A percentile compares a stretch with the other conserved stretches of the same genome.
phyloP scores from a whole-genome alignment of 2,797 vertebrate genomes.

The Halcyon leucocephala region DNA sequence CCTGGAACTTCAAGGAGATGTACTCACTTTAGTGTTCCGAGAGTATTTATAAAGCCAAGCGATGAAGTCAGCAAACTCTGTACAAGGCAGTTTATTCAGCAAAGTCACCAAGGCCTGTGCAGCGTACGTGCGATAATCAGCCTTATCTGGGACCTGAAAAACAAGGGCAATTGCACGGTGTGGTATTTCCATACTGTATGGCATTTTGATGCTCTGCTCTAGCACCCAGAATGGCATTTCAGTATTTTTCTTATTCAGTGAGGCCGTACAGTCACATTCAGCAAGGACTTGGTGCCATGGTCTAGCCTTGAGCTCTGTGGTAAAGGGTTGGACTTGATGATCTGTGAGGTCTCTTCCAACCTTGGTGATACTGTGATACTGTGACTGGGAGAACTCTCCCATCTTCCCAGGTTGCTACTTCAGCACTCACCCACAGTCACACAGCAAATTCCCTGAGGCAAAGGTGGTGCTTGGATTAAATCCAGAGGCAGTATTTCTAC shows the following conservation, averaged over 20 bases:
- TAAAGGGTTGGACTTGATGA: too few relatives aligned
- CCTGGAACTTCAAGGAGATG: background rate
- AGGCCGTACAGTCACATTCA: background rate
- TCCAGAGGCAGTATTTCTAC: background rate
- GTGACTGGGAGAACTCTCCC: background rate
- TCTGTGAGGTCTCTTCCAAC: too few relatives aligned
- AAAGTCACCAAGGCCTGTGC: conserved; percentile 86
- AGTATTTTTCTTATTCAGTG: background rate
- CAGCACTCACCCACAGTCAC: background rate
- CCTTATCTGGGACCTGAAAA: conserved; percentile 91
- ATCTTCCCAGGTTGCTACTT: background rate
- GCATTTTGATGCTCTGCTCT: background rate
- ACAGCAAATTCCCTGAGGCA: background rate
- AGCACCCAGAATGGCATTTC: background rate
- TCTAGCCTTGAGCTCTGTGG: too few relatives aligned
- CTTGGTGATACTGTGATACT: too few relatives aligned
- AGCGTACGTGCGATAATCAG: conserved; percentile 86
- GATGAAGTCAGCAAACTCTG: conserved; percentile 86
- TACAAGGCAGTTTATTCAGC: conserved; percentile 78
- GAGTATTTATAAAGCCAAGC: conserved; percentile 90
- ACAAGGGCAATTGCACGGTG: background rate
- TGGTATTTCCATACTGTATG: background rate
- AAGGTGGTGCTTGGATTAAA: background rate
- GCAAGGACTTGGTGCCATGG: too few relatives aligned
- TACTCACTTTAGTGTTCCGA: conserved; percentile 81